A percentile compares a stretch with the other conserved stretches of the same genome.
Conservation (phyloP, 2,797 vertebrate genomes). For the Masticophis lateralis region DNA sequence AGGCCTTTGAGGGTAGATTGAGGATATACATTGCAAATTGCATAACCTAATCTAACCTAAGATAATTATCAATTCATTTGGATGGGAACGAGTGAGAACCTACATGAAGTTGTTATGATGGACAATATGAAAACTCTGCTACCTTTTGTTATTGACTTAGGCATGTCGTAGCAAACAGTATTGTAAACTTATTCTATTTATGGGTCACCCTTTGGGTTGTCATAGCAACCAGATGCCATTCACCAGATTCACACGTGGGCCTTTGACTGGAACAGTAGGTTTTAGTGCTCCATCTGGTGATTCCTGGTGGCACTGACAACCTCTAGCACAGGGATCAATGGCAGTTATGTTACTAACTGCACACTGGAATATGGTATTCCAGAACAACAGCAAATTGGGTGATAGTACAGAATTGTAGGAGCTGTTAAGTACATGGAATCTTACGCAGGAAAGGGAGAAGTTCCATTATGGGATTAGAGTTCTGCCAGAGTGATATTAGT, state of each 20-base stretch:
- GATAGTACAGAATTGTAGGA: not conserved
- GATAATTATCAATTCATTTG: not conserved
- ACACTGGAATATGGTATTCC: fast-evolving
- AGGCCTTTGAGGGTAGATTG: not conserved
- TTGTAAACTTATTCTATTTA: constrained; percentile 45
- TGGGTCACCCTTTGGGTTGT: constrained; percentile 47
- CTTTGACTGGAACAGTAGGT: fast-evolving
- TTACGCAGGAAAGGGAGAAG: not conserved
- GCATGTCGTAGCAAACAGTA: constrained; percentile 15
- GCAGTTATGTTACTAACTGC: fast-evolving
- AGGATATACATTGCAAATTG: not conserved
- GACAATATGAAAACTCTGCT: not conserved
- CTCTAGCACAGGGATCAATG: not conserved
- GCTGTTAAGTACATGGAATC: not conserved
- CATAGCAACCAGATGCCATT: constrained; percentile 44
- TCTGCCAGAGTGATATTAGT: not conserved
- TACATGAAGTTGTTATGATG: not conserved
- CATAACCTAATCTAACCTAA: not conserved
- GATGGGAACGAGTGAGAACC: not conserved
- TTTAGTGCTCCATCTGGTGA: not conserved
- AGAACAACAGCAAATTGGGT: fast-evolving
- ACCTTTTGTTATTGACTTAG: not conserved
- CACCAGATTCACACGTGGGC: constrained; percentile 9
- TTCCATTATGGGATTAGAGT: not conserved
- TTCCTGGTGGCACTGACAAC: fast-evolving